Base-by-base conservation (phyloP, 2,888 invertebrate species). In the Xanthostigma xanthostigma region DNA sequence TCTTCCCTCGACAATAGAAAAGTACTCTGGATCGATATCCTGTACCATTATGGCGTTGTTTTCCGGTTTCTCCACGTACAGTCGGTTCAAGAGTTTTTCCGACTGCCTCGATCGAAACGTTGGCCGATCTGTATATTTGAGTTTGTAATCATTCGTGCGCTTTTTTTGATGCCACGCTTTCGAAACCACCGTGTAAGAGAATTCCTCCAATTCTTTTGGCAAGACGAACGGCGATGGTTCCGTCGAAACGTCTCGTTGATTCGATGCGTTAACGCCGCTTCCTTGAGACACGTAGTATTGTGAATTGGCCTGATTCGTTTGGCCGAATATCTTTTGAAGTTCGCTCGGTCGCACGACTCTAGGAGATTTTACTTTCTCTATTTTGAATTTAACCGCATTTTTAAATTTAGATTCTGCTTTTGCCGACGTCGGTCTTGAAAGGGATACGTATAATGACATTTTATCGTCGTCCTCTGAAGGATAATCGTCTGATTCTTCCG, bases 21-120 rank as follows among this genome's bases (percentile, higher is more conserved):
- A 81, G 61, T 79, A 81, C 53, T 76, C 72, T 0, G 79, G 76
- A 60, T 81, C 79, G 38, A 81, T 70, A 62, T 81, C 79, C 12
- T 76, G 68, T 44, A 81, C 75, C 2, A 78, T 75, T 53, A 72
- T 70, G 34, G 74, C 71, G 51, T 70, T 70, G 55, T 75, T 70
- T 35, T 66, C 64, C n/a, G 73, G 70, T 54, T 75, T 72, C 59
- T 74, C 66, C 27, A 79, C 68, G 49, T 70, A 77, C 42, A 80
- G 65, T 49, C 78, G 65, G 53, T 72, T 67, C 35, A 79, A 67
- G 54, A 79, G 63, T 57, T 78, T 75, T 54, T 68, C 64, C 34
- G 58, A 59, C 49, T 65, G 64, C 41, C 60, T 56, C 5, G 62
- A 61, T 43, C 60, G 58, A 53, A 61, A 59, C 50, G 61, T 65